Percentiles rank a stretch among this genome's conserved stretches.
phyloP scores from a whole-genome alignment of 2,888 invertebrate species.

The Drosophila monieri region DNA sequence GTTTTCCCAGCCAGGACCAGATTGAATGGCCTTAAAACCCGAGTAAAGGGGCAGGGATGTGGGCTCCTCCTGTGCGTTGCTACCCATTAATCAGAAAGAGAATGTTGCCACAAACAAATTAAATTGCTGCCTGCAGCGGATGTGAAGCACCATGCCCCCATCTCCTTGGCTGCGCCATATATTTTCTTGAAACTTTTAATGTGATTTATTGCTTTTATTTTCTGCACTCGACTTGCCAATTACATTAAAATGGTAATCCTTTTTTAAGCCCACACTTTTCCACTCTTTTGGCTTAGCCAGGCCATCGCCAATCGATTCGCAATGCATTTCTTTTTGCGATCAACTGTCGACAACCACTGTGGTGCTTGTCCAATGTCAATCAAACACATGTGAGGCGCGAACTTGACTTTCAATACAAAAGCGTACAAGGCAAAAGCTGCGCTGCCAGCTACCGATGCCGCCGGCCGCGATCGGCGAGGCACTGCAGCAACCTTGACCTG shows the following conservation, averaged over 20 bases:
- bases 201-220: neutral
- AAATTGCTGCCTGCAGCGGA: slow-evolving; percentile 43
- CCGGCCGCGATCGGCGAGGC: slow-evolving; percentile 59
- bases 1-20: slow-evolving; percentile 30
- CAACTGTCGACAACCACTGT: slow-evolving; percentile 7
- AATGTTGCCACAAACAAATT: slow-evolving; percentile 46
- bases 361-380: slow-evolving; percentile 71
- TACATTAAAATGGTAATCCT: slow-evolving; percentile 38
- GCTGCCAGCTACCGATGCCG: slow-evolving; percentile 44
- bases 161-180: neutral
- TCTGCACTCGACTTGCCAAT: slow-evolving; percentile 33
- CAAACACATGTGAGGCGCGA: slow-evolving; percentile 70
- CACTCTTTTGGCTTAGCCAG: neutral
- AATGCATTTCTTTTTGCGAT: slow-evolving; percentile 17
- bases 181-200: slow-evolving; percentile 24
- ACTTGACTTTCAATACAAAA: slow-evolving; percentile 79
- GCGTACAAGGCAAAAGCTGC: slow-evolving; percentile 74
- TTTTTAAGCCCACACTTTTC: neutral
- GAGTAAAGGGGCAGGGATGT: neutral
- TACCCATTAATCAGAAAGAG: slow-evolving; percentile 41
- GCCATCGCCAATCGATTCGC: slow-evolving; percentile 24
- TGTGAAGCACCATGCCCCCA: slow-evolving; percentile 12
- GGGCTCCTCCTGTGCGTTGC: slow-evolving; percentile 33
- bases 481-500: slow-evolving; percentile 82
- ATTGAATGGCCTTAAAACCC: slow-evolving; percentile 18